A percentile compares a stretch with the other conserved stretches of the same genome.
Evolutionary conservation across 1,140 invertebrate genomes (phyloP).

Genomic region (Rhagoletis zephyria): DNA sequence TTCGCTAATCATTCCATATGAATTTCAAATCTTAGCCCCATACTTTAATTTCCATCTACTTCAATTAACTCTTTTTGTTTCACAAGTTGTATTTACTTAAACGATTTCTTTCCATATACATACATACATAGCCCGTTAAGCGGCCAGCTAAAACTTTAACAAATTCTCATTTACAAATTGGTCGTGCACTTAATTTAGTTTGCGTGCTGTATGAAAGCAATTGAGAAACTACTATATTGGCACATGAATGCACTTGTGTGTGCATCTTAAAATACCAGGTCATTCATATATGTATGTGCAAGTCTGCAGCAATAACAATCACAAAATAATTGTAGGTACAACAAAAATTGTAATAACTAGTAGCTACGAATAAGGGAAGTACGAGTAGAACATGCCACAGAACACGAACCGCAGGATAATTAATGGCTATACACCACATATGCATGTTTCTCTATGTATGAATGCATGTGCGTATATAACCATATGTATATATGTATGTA

Average conservation of each 20-base stretch:
- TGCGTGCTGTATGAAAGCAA: background rate
- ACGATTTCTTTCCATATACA: too few relatives aligned
- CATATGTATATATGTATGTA: background rate
- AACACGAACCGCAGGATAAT: conserved; percentile 50
- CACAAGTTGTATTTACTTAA: too few relatives aligned
- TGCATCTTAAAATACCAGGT: background rate
- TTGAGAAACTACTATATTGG: background rate
- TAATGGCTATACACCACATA: conserved; percentile 22
- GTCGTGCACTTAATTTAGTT: conserved; percentile 28
- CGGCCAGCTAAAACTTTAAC: background rate
- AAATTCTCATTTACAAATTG: conserved; percentile 21
- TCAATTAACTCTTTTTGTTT: too few relatives aligned
- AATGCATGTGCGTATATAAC: background rate
- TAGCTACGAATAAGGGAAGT: background rate
- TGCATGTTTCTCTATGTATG: background rate
- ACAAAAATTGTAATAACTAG: background rate
- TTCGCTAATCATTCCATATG: too few relatives aligned
- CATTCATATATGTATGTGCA: background rate
- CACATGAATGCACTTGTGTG: background rate
- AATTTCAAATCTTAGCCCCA: too few relatives aligned
- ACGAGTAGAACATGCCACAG: conserved; percentile 37
- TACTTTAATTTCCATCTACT: too few relatives aligned
- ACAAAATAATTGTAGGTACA: conserved; percentile 21
- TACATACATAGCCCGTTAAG: too few relatives aligned
- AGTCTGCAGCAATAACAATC: conserved; percentile 41